Conservation (phyloP, 2,797 vertebrate genomes). For the Siniperca undulata region DNA sequence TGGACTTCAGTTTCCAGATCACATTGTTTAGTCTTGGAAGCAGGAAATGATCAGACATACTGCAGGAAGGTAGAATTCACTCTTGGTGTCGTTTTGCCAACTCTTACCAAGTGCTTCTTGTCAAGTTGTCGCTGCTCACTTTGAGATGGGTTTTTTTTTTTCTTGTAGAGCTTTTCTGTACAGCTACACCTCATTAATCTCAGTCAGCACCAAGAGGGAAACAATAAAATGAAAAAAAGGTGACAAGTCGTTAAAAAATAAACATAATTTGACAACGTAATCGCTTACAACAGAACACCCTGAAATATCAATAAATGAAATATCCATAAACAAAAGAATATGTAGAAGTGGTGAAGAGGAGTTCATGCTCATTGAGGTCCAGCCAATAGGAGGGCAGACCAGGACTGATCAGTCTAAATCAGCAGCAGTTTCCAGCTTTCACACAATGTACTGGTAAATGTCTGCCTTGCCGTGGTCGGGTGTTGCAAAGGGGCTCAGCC, state of each 20-base stretch:
- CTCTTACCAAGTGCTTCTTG: slow-evolving; percentile 39
- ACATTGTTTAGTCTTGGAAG: slow-evolving; percentile 53
- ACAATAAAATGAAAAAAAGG: slow-evolving; percentile 24
- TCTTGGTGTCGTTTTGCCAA: slow-evolving; percentile 16
- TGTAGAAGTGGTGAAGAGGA: slow-evolving; percentile 65
- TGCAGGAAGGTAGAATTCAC: slow-evolving; percentile 33
- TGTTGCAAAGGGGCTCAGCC: slow-evolving; percentile 95
- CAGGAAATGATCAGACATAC: slow-evolving; percentile 60
- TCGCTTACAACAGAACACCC: slow-evolving; percentile 52
- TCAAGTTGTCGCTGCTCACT: neutral
- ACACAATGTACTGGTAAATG: slow-evolving; percentile 97
- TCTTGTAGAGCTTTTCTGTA: neutral
- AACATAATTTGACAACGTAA: slow-evolving; percentile 7
- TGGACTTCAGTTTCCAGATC: slow-evolving; percentile 42
- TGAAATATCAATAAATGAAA: slow-evolving; percentile 35
- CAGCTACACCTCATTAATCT: slow-evolving; percentile 43
- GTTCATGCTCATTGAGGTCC: slow-evolving; percentile 79
- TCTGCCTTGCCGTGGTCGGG: slow-evolving; percentile 98
- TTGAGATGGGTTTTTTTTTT: neutral
- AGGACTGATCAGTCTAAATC: slow-evolving; percentile 57
- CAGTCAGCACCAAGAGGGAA: slow-evolving; percentile 62
- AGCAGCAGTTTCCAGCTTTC: slow-evolving; percentile 68
- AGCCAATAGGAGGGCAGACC: slow-evolving; percentile 62
- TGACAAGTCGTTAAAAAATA: slow-evolving; percentile 31
- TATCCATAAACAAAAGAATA: slow-evolving; percentile 53